phyloP scores from a whole-genome alignment of 37 sponge, comb jelly and placozoan species.

The Hexactinellida sp. region DNA sequence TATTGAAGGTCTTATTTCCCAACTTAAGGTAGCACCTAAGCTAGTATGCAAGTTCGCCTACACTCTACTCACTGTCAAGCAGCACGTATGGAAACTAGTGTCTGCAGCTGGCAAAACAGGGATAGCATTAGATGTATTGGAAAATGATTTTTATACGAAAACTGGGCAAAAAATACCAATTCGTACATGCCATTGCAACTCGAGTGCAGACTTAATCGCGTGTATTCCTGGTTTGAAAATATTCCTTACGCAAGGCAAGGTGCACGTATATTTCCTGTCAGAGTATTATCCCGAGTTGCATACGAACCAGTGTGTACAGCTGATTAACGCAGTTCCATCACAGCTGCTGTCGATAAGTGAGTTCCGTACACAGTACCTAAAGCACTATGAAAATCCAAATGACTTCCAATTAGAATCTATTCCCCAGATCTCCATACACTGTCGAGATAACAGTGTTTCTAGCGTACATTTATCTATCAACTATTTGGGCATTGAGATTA shows the following conservation, averaged over 20 bases:
- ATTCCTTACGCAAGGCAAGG: not conserved
- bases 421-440: not conserved
- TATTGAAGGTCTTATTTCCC: not conserved
- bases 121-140: not conserved
- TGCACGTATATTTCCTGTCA: not conserved
- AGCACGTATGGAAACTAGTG: not conserved
- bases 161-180: not conserved
- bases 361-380: not conserved
- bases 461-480: not conserved
- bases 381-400: not conserved
- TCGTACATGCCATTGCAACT: not conserved
- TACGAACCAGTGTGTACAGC: not conserved
- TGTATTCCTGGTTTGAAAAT: not conserved
- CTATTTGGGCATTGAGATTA: not conserved
- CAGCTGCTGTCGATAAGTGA: not conserved
- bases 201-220: not conserved
- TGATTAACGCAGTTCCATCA: not conserved
- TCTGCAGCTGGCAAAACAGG: not conserved
- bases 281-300: not conserved
- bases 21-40: not conserved
- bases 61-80: not conserved
- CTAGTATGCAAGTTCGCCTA: not conserved
- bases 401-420: not conserved
- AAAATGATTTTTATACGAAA: not conserved
- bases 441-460: not conserved